These are phyloP conservation scores for Drosophila lowei DNA, from an alignment of 1,140 invertebrate species.

Conservation along the genomic window DNA sequence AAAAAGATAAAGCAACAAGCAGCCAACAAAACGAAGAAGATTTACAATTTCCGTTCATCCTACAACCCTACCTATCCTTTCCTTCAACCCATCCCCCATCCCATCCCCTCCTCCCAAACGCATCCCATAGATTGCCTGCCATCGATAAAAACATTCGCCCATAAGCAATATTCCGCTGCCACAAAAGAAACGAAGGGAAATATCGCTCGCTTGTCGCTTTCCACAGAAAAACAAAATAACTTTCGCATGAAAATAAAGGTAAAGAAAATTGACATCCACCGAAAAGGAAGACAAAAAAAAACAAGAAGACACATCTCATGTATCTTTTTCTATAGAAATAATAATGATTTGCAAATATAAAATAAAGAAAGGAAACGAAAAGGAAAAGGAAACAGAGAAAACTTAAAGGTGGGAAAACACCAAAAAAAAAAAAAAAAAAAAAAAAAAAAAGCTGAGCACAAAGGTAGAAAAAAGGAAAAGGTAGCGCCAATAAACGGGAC, in stretches of 20 bases:
- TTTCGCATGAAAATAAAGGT: constrained; percentile 63
- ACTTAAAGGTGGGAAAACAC: constrained; percentile 31
- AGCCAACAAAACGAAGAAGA: constrained; percentile 54
- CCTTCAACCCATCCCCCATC: background rate
- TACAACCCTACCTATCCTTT: constrained; percentile 20
- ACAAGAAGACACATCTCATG: constrained; percentile 42
- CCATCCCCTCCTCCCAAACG: background rate
- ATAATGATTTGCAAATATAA: constrained; percentile 80
- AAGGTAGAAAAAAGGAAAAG: constrained; percentile 41
- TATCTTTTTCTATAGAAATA: constrained; percentile 58
- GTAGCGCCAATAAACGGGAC: constrained; percentile 73
- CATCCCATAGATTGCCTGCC: constrained; percentile 47
- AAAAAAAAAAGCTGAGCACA: constrained; percentile 43
- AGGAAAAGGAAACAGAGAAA: background rate
- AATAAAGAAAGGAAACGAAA: constrained; percentile 14
- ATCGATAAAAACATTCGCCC: constrained; percentile 67
- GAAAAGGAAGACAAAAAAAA: constrained; percentile 32
- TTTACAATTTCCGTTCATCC: constrained; percentile 68
- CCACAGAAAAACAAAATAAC: constrained; percentile 46
- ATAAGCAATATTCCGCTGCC: constrained; percentile 47
- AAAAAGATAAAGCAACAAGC: constrained; percentile 40
- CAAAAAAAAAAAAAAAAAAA: constrained; percentile 8
- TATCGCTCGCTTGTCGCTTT: constrained; percentile 18
- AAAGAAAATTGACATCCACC: constrained; percentile 67
- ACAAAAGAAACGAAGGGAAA: constrained; percentile 44